phyloP scores from a whole-genome alignment of 2,888 invertebrate species.

The Stenchaetothrips biformis region DNA sequence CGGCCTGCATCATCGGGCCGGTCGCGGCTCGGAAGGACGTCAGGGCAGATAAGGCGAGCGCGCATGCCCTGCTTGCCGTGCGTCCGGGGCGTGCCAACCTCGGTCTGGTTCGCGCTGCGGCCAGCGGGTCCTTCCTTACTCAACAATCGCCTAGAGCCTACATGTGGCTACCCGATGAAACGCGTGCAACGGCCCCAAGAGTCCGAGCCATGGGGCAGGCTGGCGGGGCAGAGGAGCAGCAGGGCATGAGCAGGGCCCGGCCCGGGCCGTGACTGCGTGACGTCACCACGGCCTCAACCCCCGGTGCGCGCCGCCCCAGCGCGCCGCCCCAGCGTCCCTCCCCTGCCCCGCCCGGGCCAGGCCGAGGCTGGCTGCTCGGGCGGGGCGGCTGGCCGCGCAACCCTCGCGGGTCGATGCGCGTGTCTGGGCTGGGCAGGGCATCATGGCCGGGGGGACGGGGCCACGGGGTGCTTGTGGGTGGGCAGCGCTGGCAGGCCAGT shows the following conservation, averaged over 20 bases:
- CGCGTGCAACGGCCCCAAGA: background rate
- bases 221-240: too few species aligned
- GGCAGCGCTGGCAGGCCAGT: too few species aligned
- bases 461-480: too few species aligned
- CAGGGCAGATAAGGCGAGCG: too few species aligned
- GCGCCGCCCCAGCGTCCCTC: background rate
- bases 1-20: background rate
- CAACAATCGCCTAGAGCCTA: too few species aligned
- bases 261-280: background rate
- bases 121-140: too few species aligned
- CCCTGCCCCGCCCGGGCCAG: background rate
- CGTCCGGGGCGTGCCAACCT: too few species aligned
- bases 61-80: too few species aligned
- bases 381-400: background rate
- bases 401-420: too few species aligned
- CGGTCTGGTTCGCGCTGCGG: background rate
- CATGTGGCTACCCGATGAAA: too few species aligned
- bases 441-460: too few species aligned
- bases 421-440: too few species aligned
- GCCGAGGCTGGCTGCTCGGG: conserved; percentile 12
- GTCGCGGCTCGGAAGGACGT: background rate
- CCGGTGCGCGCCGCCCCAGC: background rate
- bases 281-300: background rate
- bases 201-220: conserved; percentile 16
- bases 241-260: background rate